Evolutionary conservation across 2,113 vertebrate genomes (phyloP).

Genomic region (Clupea harengus): DNA sequence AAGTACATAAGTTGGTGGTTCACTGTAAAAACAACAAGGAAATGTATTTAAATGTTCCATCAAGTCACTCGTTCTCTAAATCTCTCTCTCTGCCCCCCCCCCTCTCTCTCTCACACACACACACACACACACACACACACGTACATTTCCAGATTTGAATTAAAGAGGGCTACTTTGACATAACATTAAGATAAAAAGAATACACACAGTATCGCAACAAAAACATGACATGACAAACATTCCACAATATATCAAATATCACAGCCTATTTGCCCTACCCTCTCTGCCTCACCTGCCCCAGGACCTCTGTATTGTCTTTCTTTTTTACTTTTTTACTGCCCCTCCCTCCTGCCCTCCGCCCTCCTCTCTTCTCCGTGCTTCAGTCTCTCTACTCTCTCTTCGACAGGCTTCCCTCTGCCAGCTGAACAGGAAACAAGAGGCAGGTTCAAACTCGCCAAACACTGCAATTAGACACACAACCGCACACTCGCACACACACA

Average conservation of each 20-base stretch:
- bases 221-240: no score
- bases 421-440: constrained; percentile 1
- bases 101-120: no score
- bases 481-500: not conserved
- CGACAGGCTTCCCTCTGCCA: not conserved
- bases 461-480: not conserved
- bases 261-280: not conserved
- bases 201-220: no score
- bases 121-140: not conserved
- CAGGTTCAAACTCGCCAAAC: not conserved
- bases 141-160: no score
- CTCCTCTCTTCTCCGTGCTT: not conserved
- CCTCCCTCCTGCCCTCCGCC: not conserved
- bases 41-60: not conserved
- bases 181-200: no score
- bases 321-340: not conserved
- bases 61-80: not conserved
- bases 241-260: no score
- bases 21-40: not conserved
- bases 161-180: no score
- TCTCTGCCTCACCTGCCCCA: not conserved
- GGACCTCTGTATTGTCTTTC: not conserved
- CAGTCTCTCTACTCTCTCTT: not conserved
- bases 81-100: not conserved
- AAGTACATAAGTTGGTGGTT: not conserved